These are phyloP conservation scores for Drosophila bifasciata DNA, from an alignment of 1,140 invertebrate species.

Conservation along the genomic window DNA sequence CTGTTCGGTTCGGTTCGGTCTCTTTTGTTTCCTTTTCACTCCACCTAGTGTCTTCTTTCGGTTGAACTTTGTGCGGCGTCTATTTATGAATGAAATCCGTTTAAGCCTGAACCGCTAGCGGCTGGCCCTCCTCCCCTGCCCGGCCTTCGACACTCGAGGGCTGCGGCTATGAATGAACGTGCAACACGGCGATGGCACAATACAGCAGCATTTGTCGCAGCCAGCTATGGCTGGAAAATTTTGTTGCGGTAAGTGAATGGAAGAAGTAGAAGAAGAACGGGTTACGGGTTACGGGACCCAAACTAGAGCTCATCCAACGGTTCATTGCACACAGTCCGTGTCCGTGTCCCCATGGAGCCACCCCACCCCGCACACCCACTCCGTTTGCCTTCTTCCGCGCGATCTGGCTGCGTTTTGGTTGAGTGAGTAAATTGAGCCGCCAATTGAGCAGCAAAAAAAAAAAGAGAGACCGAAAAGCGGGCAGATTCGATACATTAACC, in stretches of 20 bases:
- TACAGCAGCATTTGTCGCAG: conserved; percentile 2
- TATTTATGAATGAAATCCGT: conserved; percentile 61
- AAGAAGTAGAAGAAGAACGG: no score
- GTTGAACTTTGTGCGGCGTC: conserved; percentile 58
- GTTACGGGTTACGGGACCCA: no score
- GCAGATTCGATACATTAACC: conserved; percentile 8
- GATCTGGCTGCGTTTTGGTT: conserved; percentile 20
- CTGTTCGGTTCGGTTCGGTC: neutral
- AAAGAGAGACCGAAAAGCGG: conserved; percentile 4
- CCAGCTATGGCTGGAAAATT: conserved; percentile 8
- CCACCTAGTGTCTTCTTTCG: neutral
- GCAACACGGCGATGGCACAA: conserved; percentile 6
- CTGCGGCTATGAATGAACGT: conserved; percentile 40
- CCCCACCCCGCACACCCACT: conserved; percentile 1
- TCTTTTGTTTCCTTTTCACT: neutral
- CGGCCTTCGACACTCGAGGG: neutral
- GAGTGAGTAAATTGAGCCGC: conserved; percentile 54
- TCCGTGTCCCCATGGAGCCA: neutral
- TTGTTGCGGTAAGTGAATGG: conserved; percentile 1
- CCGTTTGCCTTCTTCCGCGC: neutral
- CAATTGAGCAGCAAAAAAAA: conserved; percentile 35
- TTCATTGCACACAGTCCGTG: conserved; percentile 27
- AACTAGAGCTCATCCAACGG: conserved; percentile 6
- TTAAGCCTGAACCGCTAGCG: conserved; percentile 39
- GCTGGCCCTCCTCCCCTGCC: conserved; percentile 24